phyloP scores from a whole-genome alignment of 2,113 vertebrate genomes.

The Cyphomyrus plagiostoma region DNA sequence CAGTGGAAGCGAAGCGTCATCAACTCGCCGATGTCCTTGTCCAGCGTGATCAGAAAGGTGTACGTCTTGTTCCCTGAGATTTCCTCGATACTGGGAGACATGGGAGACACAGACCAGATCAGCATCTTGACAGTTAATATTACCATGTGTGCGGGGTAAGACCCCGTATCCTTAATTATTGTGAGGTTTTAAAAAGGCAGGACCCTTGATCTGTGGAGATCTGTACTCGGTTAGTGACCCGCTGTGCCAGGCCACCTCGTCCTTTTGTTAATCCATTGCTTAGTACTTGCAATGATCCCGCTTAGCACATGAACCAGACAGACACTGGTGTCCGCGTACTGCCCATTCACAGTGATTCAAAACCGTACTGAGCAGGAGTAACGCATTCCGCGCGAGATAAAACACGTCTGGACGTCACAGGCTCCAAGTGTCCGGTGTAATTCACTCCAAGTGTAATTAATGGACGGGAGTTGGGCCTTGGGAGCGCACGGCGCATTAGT shows the following conservation, averaged over 20 bases:
- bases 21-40: conserved; percentile 63
- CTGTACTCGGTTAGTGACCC: neutral
- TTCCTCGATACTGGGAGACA: conserved; percentile 48
- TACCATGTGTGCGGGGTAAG: neutral
- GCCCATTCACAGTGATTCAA: neutral
- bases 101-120: neutral
- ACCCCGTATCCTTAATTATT: neutral
- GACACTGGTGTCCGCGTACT: neutral
- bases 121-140: neutral
- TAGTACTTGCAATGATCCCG: neutral
- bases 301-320: neutral
- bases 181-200: neutral
- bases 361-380: neutral
- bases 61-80: conserved; percentile 66
- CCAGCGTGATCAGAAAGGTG: conserved; percentile 64
- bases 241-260: neutral
- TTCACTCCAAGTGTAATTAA: too few species aligned
- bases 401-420: neutral
- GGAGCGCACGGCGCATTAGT: neutral
- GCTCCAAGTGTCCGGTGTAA: neutral
- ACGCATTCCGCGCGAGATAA: neutral
- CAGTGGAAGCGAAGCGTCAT: conserved; percentile 65
- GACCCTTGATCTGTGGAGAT: neutral
- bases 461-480: neutral
- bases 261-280: neutral